Evolutionary conservation across 1,140 invertebrate genomes (phyloP).

Genomic region (Brachionus calyciflorus): DNA sequence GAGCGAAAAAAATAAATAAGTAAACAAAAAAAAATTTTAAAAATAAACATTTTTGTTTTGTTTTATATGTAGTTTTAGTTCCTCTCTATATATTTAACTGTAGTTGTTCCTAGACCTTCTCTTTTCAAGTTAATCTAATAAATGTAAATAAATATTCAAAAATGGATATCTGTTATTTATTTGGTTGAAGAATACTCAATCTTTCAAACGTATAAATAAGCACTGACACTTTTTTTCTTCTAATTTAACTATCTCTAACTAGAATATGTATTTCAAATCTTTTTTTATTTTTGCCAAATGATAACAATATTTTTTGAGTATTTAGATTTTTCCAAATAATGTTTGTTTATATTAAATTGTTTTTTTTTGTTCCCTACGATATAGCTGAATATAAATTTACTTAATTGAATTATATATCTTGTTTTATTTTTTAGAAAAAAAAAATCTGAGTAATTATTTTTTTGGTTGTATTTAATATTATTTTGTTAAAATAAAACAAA

Average conservation of each 20-base stretch:
- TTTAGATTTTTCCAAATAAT: no score
- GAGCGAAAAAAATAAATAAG: slow-evolving; percentile 22
- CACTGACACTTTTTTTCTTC: slow-evolving; percentile 18
- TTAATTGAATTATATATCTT: no score
- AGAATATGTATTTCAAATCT: slow-evolving; percentile 11
- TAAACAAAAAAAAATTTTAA: no score
- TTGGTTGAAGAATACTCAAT: slow-evolving; percentile 21
- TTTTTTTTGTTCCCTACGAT: no score
- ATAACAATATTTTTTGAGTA: no score
- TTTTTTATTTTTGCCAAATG: no score
- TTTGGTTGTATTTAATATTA: slow-evolving; percentile 23
- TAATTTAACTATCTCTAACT: neutral
- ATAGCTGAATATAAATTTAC: no score
- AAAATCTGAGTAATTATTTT: no score
- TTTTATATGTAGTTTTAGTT: slow-evolving; percentile 19
- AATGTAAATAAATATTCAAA: slow-evolving; percentile 30
- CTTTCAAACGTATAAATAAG: neutral
- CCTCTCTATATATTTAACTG: slow-evolving; percentile 13
- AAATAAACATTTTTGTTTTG: slow-evolving; percentile 39
- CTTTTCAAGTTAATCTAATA: slow-evolving; percentile 40
- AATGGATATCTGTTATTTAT: no score
- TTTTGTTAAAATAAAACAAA: slow-evolving; percentile 1
- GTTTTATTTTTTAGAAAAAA: no score
- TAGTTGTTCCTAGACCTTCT: slow-evolving; percentile 15
- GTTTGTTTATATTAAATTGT: no score